Evolutionary conservation across 2,797 vertebrate species (phyloP).

Genomic region (Euthynnus affinis): DNA sequence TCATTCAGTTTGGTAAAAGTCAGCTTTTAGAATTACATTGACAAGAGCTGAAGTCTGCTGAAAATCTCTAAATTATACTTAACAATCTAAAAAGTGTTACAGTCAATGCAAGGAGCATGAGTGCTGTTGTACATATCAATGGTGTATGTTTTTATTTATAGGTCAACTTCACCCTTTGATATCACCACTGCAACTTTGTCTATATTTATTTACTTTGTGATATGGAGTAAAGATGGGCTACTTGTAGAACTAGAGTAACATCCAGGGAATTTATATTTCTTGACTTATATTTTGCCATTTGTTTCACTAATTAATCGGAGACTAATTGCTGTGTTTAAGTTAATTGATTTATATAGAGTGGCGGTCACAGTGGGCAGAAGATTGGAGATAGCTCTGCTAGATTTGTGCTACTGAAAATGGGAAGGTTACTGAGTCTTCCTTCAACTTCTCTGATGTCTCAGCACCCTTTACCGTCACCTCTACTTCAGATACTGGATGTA

Average conservation of each 20-base stretch:
- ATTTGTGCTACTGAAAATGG: not conserved
- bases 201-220: not conserved
- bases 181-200: not conserved
- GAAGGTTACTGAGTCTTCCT: not conserved
- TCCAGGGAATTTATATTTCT: not conserved
- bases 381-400: not conserved
- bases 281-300: not conserved
- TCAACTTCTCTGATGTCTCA: not conserved
- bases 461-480: not conserved
- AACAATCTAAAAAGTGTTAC: not conserved
- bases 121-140: not conserved
- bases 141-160: not conserved
- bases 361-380: not conserved
- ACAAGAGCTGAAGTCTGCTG: conserved; percentile 1
- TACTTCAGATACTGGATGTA: not conserved
- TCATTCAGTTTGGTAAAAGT: too few relatives aligned
- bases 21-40: not conserved
- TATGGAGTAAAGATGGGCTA: not conserved
- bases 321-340: not conserved
- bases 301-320: not conserved
- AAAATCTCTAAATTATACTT: not conserved
- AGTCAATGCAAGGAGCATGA: not conserved
- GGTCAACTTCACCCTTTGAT: not conserved
- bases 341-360: not conserved
- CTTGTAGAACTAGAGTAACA: not conserved